phyloP scores from a whole-genome alignment of 2,797 vertebrate genomes.

The Scyliorhinus canicula region DNA sequence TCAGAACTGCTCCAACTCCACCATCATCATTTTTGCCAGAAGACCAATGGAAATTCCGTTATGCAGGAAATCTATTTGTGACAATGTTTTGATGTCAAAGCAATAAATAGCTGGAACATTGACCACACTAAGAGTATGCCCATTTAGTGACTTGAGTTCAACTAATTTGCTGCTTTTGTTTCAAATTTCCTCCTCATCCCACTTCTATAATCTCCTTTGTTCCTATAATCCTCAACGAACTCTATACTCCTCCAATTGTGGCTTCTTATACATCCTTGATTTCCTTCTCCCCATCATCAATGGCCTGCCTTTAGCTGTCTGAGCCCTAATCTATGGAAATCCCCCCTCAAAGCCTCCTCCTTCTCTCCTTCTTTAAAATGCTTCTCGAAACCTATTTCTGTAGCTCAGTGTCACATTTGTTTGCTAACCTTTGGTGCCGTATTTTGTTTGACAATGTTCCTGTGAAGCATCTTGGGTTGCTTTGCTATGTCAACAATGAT shows the following conservation, averaged over 20 bases:
- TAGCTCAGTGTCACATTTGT: neutral
- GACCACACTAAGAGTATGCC: neutral
- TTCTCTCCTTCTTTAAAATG: neutral
- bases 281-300: neutral
- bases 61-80: neutral
- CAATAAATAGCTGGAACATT: neutral
- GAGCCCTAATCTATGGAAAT: neutral
- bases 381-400: neutral
- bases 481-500: neutral
- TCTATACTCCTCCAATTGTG: neutral
- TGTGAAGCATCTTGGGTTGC: neutral
- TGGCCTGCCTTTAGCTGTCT: neutral
- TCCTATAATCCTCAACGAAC: neutral
- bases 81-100: neutral
- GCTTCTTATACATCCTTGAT: neutral
- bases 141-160: neutral
- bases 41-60: neutral
- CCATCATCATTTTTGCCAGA: neutral
- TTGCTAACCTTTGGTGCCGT: neutral
- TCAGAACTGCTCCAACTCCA: neutral
- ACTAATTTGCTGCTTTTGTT: neutral
- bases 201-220: neutral
- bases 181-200: neutral
- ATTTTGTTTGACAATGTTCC: neutral
- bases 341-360: neutral